Evolutionary conservation across 2,797 vertebrate genomes (phyloP), one percentile per base, ranked within the genome.

Genomic region (Acipenser oxyrinchus): DNA sequence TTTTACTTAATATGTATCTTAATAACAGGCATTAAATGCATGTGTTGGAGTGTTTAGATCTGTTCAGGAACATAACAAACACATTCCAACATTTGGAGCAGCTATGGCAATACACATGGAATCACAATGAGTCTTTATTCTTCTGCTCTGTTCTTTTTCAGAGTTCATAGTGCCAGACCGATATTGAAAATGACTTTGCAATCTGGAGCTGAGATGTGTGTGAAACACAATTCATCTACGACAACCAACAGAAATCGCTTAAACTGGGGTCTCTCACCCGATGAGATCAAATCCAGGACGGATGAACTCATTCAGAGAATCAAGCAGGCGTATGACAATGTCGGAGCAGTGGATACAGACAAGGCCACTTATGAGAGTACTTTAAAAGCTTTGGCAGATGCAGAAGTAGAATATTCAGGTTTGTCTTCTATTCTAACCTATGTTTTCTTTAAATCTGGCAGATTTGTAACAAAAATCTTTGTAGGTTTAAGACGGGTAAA

Each of bases 211-310:
- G 82, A 81, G 74, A 64, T 73, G 10, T 67, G 79, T 6, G 73
- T 78, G 73, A 76, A 76, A 50, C 71, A 77, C 67, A 81, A 80
- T 76, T 88, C 85, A 23, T 85, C 72, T 69, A 74, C 78, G 6
- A 76, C 72, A 6, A 62, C 70, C 10, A 73, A 72, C 70, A 81
- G 9, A 67, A 92, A 87, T 70, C 53, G 86, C 1, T 82, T 93
- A 74, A 87, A 85, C 71, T 99, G 95, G 96, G 91, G 98, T 77
- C 80, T 96, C 72, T 88, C 87, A 52, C 92, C 95, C n/a, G 91
- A 90, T 7, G 87, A 94, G 75, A 95, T 96, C 68, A 81, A 75
- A 73, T 75, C 75, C 59, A 79, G 71, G 70, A 90, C 94, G 0
- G 92, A 95, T 60, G 80, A 80, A 23, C 78, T 99, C 60, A 94